Base-by-base conservation (phyloP, 2,113 vertebrate species). In the Peucedramus taeniatus region DNA sequence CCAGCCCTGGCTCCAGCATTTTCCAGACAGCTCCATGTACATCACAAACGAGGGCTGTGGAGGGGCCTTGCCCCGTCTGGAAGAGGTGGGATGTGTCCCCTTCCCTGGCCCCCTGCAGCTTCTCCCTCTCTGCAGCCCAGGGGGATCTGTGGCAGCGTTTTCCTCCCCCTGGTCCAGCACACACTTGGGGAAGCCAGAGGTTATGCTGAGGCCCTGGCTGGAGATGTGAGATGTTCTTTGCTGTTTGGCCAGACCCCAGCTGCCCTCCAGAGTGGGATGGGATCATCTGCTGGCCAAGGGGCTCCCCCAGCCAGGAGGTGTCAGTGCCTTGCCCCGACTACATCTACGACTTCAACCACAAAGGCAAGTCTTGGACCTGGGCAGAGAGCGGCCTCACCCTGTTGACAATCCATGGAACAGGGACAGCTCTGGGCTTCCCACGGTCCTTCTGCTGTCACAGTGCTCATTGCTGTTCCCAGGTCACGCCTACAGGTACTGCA, bases 321-420 rank as follows among this genome's bases (percentile, higher is more conserved):
- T 97, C 98, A 0, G 98, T 98, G 27, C 92, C 96, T 26, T 99
- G 99, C 89, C 99, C 99, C 0, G 97, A 98, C 24, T 99, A 99
- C 96, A 98, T 99, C 97, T 99, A 99, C 0, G 99, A 99, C 98
- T 99, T 99, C 96, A 99, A 99, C 96, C 99, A 99, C 64, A 83
- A 97, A 97, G 99, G 99, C 99, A 28, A 90, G 37, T 4, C 57
- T 22, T 6, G 45, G 7, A 9, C 14, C 24, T 3, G 10, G 27
- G 42, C 35, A 3, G 47, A n/a, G 72, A 37, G 35, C 0, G 0
- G 30, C 33, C 57, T 83, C 63, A 5, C n/a, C 65, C 18, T 0
- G 2, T 50, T 10, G 57, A 35, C 7, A 30, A 3, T 26, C n/a
- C 49, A 13, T 0, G 0, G 10, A 60, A 47, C 70, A 35, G 64